phyloP scores from a whole-genome alignment of 2,888 invertebrate species.

The Phalera bucephala region DNA sequence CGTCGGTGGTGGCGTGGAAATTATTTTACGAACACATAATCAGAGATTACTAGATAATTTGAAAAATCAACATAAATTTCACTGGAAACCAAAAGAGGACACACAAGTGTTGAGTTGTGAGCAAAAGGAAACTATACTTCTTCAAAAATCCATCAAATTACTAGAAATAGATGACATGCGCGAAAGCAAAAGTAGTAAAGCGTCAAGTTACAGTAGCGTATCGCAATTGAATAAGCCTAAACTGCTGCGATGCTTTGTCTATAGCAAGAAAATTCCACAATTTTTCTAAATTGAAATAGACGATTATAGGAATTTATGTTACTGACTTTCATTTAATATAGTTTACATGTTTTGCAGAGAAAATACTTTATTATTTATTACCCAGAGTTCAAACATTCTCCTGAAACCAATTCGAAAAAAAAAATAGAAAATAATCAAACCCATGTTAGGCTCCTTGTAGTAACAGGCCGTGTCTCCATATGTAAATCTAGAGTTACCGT shows the following conservation, averaged over 20 bases:
- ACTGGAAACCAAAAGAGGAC: conserved; percentile 40
- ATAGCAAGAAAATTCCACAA: conserved; percentile 20
- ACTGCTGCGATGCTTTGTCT: conserved; percentile 40
- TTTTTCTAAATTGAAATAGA: conserved; percentile 19
- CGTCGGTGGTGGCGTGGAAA: conserved; percentile 52
- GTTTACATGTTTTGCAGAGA: too few species aligned
- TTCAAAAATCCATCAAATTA: conserved; percentile 50
- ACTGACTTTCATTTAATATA: background rate
- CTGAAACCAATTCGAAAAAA: too few species aligned
- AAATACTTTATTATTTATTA: too few species aligned
- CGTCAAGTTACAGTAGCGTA: background rate
- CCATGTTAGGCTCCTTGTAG: too few species aligned
- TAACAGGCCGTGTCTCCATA: too few species aligned
- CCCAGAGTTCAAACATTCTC: too few species aligned
- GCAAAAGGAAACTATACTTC: conserved; percentile 44
- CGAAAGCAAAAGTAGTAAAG: conserved; percentile 7
- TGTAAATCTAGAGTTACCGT: too few species aligned
- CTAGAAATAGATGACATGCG: conserved; percentile 34
- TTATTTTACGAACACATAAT: conserved; percentile 58
- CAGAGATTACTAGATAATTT: conserved; percentile 51
- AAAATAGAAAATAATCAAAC: too few species aligned
- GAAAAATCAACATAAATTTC: conserved; percentile 41
- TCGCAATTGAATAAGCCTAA: conserved; percentile 18
- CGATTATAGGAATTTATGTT: too few species aligned
- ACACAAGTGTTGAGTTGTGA: conserved; percentile 31